Evolutionary conservation across 1,140 invertebrate species (phyloP).

Genomic region (Polypedilum vanderplanki): DNA sequence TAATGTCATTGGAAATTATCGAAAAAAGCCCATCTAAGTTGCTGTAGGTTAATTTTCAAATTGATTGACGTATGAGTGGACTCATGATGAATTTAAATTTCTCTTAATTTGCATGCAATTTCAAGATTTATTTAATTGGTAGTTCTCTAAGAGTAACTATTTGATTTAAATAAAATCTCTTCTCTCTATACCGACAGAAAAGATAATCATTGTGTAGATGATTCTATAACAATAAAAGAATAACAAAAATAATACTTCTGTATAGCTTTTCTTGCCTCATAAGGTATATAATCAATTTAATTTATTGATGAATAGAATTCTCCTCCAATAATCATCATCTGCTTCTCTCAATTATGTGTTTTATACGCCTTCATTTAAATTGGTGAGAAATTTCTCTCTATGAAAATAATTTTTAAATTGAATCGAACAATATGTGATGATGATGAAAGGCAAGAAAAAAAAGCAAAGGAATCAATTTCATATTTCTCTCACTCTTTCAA

Average conservation of each 20-base stretch:
- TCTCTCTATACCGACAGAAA: no score
- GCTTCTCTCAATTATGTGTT: neutral
- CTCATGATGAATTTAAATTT: slow-evolving; percentile 12
- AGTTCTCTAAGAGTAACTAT: no score
- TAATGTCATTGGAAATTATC: slow-evolving; percentile 1
- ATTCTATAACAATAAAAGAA: slow-evolving; percentile 15
- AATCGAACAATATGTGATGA: no score
- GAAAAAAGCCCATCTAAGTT: neutral
- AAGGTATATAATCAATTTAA: slow-evolving; percentile 22
- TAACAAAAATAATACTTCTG: neutral
- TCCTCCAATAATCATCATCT: slow-evolving; percentile 13
- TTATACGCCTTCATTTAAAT: neutral
- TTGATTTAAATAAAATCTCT: no score
- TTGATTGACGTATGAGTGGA: neutral
- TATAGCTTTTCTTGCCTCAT: neutral
- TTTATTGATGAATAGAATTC: slow-evolving; percentile 10
- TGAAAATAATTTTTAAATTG: neutral
- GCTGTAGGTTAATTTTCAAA: slow-evolving; percentile 5
- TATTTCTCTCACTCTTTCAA: slow-evolving; percentile 3
- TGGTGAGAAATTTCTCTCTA: slow-evolving; percentile 12
- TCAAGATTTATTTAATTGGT: no score
- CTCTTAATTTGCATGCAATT: neutral
- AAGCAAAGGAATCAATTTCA: neutral
- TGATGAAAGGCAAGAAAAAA: no score
- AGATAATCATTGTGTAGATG: neutral